These are phyloP conservation scores for Epinotia brunnichana DNA, from an alignment of 2,888 invertebrate genomes.

Conservation along the genomic window DNA sequence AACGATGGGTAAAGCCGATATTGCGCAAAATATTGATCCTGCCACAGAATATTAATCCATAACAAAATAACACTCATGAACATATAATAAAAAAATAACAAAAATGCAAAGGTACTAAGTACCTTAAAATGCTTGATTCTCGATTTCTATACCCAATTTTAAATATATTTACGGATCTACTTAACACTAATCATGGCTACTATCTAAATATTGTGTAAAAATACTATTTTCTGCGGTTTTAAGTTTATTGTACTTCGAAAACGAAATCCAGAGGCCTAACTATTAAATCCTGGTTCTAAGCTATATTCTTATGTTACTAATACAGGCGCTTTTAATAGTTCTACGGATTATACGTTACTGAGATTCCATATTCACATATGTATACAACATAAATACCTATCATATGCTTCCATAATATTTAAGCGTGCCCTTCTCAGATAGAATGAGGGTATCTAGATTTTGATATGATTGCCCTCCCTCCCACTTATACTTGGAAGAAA, in stretches of 20 bases:
- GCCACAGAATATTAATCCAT: neutral
- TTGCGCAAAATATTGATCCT: too few species aligned
- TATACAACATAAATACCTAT: conserved; percentile 10
- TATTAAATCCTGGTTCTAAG: neutral
- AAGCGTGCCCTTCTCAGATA: neutral
- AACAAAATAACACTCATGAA: neutral
- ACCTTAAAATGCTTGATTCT: conserved; percentile 16
- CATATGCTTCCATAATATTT: neutral
- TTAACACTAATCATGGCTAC: conserved; percentile 19
- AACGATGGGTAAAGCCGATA: too few species aligned
- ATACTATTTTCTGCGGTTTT: conserved; percentile 23
- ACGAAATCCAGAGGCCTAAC: conserved; percentile 8
- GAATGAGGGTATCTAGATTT: conserved; percentile 8
- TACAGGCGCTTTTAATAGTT: conserved; percentile 9
- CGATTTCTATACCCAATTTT: neutral
- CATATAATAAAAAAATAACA: neutral
- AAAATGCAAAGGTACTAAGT: conserved; percentile 23
- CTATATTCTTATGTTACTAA: conserved; percentile 5
- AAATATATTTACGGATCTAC: conserved; percentile 5
- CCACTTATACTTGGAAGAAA: neutral
- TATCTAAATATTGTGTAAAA: conserved; percentile 34
- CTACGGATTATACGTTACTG: conserved; percentile 4
- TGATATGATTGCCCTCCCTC: neutral
- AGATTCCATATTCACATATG: conserved; percentile 34
- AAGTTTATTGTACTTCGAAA: conserved; percentile 17